A percentile compares a stretch with the other conserved stretches of the same genome.
Conservation (phyloP, 2,888 invertebrate species). For the Tipula vernalis region DNA sequence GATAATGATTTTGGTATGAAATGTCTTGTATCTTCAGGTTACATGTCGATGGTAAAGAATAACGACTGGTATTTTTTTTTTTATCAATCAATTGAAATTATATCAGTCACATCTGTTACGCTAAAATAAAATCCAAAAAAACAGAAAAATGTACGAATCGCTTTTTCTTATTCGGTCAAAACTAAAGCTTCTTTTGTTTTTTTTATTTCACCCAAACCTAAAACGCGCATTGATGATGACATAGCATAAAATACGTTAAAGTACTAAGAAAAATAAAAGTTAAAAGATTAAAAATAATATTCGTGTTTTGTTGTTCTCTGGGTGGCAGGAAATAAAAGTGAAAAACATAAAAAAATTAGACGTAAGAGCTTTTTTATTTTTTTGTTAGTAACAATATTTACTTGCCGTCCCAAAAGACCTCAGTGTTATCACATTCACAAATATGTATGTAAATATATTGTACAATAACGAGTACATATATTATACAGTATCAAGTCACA, state of each 20-base stretch:
- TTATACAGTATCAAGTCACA: background rate
- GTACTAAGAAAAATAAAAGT: background rate
- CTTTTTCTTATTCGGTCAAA: background rate
- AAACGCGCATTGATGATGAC: background rate
- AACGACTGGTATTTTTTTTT: background rate
- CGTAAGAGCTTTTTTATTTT: background rate
- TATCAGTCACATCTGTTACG: background rate
- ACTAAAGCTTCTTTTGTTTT: background rate
- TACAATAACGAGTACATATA: background rate
- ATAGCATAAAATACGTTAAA: background rate
- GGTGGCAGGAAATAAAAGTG: background rate
- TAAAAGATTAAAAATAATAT: background rate
- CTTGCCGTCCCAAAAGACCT: background rate
- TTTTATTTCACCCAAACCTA: background rate
- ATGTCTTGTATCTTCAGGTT: background rate
- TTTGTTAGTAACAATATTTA: background rate
- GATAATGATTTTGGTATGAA: background rate
- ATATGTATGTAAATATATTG: background rate
- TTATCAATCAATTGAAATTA: background rate
- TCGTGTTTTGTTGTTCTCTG: background rate
- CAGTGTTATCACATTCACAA: background rate
- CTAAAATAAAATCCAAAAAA: background rate
- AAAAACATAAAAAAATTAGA: background rate
- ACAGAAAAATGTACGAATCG: background rate
- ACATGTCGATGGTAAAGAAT: background rate